Conservation (phyloP, 1,140 invertebrate species). For the Orchesella cincta region DNA sequence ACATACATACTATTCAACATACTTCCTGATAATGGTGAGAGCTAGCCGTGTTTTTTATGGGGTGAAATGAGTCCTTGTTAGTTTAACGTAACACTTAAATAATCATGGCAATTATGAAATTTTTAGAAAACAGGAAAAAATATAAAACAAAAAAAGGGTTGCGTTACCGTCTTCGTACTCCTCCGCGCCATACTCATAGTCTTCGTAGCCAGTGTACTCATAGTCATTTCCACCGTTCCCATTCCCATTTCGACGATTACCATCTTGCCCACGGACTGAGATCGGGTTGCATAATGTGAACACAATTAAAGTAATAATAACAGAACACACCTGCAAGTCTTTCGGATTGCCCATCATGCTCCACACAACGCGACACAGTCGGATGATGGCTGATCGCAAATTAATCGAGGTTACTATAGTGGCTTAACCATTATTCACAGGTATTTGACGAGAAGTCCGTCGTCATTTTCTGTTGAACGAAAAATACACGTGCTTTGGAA, state of each 20-base stretch:
- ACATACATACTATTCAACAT: conserved; percentile 3
- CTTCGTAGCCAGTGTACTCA: conserved; percentile 48
- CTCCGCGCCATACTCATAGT: conserved; percentile 46
- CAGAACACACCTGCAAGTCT: conserved; percentile 19
- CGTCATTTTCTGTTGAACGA: neutral
- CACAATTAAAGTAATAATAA: conserved; percentile 35
- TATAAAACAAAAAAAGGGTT: too few relatives aligned
- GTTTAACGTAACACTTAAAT: too few relatives aligned
- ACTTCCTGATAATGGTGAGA: conserved; percentile 4
- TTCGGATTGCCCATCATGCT: conserved; percentile 17
- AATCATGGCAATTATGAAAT: too few relatives aligned
- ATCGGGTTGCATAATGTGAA: conserved; percentile 42
- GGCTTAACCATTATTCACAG: neutral
- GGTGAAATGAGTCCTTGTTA: neutral
- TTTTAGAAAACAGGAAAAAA: too few relatives aligned
- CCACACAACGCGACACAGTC: conserved; percentile 6
- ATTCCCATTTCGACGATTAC: neutral
- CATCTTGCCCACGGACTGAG: conserved; percentile 40
- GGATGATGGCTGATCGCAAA: neutral
- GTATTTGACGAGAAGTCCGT: conserved; percentile 5
- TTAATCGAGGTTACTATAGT: neutral
- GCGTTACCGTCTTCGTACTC: conserved; percentile 43
- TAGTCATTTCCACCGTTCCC: conserved; percentile 32
- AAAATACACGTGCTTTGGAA: conserved; percentile 1
- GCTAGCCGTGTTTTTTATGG: neutral